These are phyloP conservation scores for Goniozus legneri DNA, from an alignment of 1,140 invertebrate genomes.

Conservation along the genomic window DNA sequence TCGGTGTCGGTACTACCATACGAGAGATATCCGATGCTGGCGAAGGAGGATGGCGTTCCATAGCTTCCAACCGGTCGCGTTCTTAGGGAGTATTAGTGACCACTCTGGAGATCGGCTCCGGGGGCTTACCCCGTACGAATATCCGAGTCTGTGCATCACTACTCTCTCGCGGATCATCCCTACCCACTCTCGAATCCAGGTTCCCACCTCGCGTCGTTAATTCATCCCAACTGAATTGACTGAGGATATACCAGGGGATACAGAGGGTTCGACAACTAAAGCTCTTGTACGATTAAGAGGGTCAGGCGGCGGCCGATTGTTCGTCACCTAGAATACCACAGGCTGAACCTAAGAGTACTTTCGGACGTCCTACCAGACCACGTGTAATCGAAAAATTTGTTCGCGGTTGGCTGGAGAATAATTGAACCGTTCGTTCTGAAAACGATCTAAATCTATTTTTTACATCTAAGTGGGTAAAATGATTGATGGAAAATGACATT, in stretches of 20 bases:
- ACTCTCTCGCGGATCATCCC: slow-evolving; percentile 24
- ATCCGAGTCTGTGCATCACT: slow-evolving; percentile 28
- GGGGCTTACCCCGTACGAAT: slow-evolving; percentile 40
- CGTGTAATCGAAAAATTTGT: no score
- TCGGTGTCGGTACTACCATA: slow-evolving; percentile 35
- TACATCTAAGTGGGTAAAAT: no score
- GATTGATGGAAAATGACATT: slow-evolving; percentile 35
- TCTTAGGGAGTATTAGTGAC: slow-evolving; percentile 51
- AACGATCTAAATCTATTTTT: no score
- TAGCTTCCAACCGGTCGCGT: slow-evolving; percentile 38
- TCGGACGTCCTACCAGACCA: no score
- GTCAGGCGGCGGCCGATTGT: no score
- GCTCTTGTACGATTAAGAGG: slow-evolving; percentile 22
- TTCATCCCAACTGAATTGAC: slow-evolving; percentile 28
- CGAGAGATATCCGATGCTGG: slow-evolving; percentile 29
- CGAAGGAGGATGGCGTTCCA: slow-evolving; percentile 33
- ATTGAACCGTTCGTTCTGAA: no score
- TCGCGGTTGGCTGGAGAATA: no score
- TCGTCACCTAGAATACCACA: no score
- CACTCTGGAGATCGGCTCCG: slow-evolving; percentile 47
- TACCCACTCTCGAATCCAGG: slow-evolving; percentile 10
- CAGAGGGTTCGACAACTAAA: slow-evolving; percentile 30
- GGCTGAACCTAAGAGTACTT: no score
- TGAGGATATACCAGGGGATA: slow-evolving; percentile 22
- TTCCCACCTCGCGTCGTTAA: slow-evolving; percentile 25